Evolutionary conservation across 2,888 invertebrate species (phyloP), one percentile per base, ranked within the genome.

Genomic region (Drosophila ustulata): DNA sequence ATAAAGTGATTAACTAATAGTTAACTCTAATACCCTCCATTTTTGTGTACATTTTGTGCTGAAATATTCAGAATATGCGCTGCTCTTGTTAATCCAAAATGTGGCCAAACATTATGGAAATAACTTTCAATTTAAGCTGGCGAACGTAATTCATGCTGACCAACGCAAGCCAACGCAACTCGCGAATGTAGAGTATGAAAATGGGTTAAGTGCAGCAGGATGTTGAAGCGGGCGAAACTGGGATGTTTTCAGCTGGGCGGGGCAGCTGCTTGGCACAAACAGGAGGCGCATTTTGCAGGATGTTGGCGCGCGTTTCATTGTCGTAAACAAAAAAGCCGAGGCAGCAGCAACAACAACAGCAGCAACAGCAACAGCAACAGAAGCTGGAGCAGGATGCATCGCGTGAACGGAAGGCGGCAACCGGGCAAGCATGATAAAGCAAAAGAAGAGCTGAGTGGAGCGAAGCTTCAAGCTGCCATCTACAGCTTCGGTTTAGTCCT

Each of bases 171-270:
- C 30, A 30, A 30, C 7, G 5, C n/a, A 3, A 7, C 9, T 13
- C 8, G 3, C 32, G 3, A 37, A 8, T 41, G 28, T n/a, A 70
- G 79, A 62, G 66, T 66, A 67, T 61, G 49, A 59, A 89, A 79
- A 66, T 80, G 72, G 90, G 89, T 86, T 88, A 85, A 88, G 81
- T 88, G 84, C 84, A 83, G 71, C 69, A 79, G 77, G 58, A 82
- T 68, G 76, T 68, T 66, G 56, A 66, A 56, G 53, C 37, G 18
- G 57, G 13, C 37, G 34, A 46, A 46, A 55, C 32, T 43, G 55
- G 43, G 32, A 34, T 13, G 43, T 43, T 45, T 41, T n/a, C 1
- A 1, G 11, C 28, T 28, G 23, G 18, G 23, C 53, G 7, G n/a
- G n/a, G 25, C 23, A 32, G 55, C 30, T 32, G 43, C 55, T 45